Evolutionary conservation across 2,113 vertebrate species (phyloP).

Genomic region (Aphelocoma coerulescens): DNA sequence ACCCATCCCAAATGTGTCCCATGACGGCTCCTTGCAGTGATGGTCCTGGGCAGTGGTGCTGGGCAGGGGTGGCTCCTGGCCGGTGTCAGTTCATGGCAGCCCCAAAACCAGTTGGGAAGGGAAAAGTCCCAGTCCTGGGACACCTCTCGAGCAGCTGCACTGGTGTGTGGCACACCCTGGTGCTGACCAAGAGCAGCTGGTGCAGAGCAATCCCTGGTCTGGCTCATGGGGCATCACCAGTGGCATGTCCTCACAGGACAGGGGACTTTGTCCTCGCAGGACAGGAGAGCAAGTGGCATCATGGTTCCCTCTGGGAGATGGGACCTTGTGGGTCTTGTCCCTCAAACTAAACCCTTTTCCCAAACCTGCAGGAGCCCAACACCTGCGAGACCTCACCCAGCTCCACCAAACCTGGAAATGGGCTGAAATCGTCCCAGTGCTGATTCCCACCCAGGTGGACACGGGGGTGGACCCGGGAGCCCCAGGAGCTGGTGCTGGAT

Average conservation of each 20-base stretch:
- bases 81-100: fast-evolving
- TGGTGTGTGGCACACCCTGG: neutral
- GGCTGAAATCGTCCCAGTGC: fast-evolving
- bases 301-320: neutral
- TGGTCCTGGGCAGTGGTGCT: neutral
- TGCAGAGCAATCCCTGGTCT: neutral
- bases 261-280: fast-evolving
- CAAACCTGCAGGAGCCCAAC: neutral
- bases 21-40: neutral
- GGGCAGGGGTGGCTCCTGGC: neutral
- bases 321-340: neutral
- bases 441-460: neutral
- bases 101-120: neutral
- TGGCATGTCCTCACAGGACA: fast-evolving
- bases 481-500: fast-evolving
- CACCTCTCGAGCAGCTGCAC: fast-evolving
- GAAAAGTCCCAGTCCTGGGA: neutral
- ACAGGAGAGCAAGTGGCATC: fast-evolving
- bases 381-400: neutral
- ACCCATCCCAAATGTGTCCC: fast-evolving
- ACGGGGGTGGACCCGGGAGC: fast-evolving
- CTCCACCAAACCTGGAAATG: fast-evolving
- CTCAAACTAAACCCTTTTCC: neutral
- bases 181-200: neutral
- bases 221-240: neutral